Evolutionary conservation across 2,797 vertebrate species (phyloP).

Genomic region (Pseudomugil gertrudae): DNA sequence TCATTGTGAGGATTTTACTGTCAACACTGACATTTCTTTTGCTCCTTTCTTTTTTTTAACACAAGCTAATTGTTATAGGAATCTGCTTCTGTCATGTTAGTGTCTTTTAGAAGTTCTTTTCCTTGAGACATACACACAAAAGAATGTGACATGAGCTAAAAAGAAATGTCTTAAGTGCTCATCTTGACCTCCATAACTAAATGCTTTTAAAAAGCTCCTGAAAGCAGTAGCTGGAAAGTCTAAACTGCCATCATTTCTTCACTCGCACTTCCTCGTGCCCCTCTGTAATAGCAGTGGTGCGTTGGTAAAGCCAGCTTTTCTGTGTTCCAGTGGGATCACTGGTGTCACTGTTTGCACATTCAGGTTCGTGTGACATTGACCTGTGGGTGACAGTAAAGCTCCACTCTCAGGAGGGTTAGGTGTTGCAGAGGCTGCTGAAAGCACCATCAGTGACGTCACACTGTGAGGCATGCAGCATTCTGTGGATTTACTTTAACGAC

Average conservation of each 20-base stretch:
- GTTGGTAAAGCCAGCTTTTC: conserved; percentile 26
- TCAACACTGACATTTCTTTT: conserved; percentile 21
- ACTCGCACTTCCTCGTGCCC: conserved; percentile 2
- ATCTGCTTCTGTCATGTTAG: background rate
- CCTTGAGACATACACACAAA: background rate
- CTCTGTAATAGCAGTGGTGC: conserved; percentile 19
- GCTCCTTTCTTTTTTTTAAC: background rate
- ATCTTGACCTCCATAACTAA: background rate
- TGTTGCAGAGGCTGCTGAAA: conserved; percentile 56
- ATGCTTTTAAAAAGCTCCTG: conserved; percentile 3
- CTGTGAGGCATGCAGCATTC: conserved; percentile 20
- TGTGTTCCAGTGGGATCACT: conserved; percentile 40
- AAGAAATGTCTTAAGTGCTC: background rate
- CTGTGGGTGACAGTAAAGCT: conserved; percentile 46
- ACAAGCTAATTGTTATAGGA: no score
- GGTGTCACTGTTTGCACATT: conserved; percentile 72
- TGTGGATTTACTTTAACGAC: conserved; percentile 43
- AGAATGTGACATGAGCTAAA: background rate
- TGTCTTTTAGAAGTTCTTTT: background rate
- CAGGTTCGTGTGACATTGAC: conserved; percentile 63
- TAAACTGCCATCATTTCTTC: conserved; percentile 14
- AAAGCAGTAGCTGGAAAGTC: conserved; percentile 10
- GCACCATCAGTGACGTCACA: conserved; percentile 32
- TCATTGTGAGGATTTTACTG: conserved; percentile 30
- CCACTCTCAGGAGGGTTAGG: conserved; percentile 44